Evolutionary conservation across 2,113 vertebrate species (phyloP), one percentile per base, ranked within the genome.

Genomic region (Macquaria australasica): DNA sequence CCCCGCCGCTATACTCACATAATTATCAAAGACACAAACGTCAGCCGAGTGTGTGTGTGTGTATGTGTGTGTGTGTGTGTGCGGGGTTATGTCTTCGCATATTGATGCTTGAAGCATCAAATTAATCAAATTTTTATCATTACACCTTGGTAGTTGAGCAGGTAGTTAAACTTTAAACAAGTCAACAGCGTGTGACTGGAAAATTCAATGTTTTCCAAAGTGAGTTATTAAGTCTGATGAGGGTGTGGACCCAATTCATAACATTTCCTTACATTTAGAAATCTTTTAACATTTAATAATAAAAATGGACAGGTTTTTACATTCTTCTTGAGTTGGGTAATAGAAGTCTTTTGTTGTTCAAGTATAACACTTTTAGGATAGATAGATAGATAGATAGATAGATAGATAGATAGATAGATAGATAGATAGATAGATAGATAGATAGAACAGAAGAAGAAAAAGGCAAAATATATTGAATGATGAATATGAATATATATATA

Each of bases 81-180:
- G 63, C 25, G 8, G 18, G 28, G 14, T 8, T 18, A n/a, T 50
- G 15, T 72, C 31, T 83, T 50, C 9, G 18, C 25, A 58, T 43
- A 59, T 53, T 79, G 66, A 85, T 79, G 67, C 51, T n/a, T 34
- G 62, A 37, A 75, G 82, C 75, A 60, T 76, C 62, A 66, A 78
- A 87, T 86, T 41, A 84, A 79, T 88, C n/a, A 79, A 68, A 79
- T 76, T 68, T 84, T 84, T 43, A 75, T 72, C 66, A 77, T 15
- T 89, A 80, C 53, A 73, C 28, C 51, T 77, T 20, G 18, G 37
- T 59, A 74, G 37, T 68, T 72, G 45, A 68, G 53, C n/a, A 56
- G 77, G 20, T 81, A 55, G 53, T 77, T 60, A 63, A 76, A 82
- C 21, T 82, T 83, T 71, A 87, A 85, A 85, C 34, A 83, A 85